Base-by-base conservation (phyloP, 2,888 invertebrate species). In the Cancer borealis region DNA sequence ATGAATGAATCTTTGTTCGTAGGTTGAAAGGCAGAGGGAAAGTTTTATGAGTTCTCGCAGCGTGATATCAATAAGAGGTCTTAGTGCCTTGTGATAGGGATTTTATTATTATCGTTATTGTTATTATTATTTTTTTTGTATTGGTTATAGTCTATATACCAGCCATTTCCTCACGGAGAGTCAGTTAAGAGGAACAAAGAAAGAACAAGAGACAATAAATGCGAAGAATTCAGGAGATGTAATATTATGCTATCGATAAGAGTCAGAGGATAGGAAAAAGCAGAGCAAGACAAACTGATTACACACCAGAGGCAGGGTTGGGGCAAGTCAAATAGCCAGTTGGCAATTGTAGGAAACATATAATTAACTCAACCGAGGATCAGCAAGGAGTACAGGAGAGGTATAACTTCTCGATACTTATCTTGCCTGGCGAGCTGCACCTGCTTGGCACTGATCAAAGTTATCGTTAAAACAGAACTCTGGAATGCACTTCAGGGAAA, bases 321-420 rank as follows among this genome's bases (percentile, higher is more conserved):
- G n/a, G 66, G 66, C 21, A 66, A 66, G n/a, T 66, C n/a, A 66
- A n/a, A 66, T 66, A 66, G 66, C 66, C 66, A 66, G 66, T 66
- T 66, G n/a, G n/a, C 66, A 66, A 66, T 66, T 66, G 66, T n/a
- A 66, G 66, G 21, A 66, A 66, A n/a, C 66, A 66, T 66, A n/a
- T 66, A 66, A n/a, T 66, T 66, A n/a, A n/a, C 66, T 17, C 21
- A 66, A 21, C n/a, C 66, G 66, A 66, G 66, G n/a, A 66, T 66
- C 21, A 66, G 66, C n/a, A 21, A 66, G 21, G n/a, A 66, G n/a
- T 66, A 66, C n/a, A n/a, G 66, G 66, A 66, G 66, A n/a, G 66
- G n/a, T 66, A n/a, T 66, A n/a, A 66, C 66, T n/a, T 66, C 6
- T 5, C n/a, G 66, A 66, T 66, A 66, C 66, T 66, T 66, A 66